Evolutionary conservation across 2,888 invertebrate genomes (phyloP).

Genomic region (Leuctra nigra): DNA sequence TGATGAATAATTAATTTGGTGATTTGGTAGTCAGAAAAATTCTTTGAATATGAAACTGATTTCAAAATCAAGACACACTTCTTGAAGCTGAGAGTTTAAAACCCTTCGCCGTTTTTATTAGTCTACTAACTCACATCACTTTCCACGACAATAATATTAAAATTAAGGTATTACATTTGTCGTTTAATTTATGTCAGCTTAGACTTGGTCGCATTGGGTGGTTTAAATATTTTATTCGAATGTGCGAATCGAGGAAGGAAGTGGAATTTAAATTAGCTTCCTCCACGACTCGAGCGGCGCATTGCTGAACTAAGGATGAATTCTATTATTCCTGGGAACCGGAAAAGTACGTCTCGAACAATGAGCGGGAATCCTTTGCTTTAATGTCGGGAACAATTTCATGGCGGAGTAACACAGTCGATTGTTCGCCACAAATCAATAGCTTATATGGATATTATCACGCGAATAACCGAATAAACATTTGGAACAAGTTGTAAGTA

Average conservation of each 20-base stretch:
- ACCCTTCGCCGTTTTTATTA: no score
- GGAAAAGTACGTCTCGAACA: conserved; percentile 3
- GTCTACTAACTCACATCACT: no score
- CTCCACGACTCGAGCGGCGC: background rate
- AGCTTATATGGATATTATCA: background rate
- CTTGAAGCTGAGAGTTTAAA: no score
- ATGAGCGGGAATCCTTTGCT: background rate
- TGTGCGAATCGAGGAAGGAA: conserved; percentile 21
- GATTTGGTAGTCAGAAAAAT: no score
- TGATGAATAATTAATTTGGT: no score
- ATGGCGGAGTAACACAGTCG: background rate
- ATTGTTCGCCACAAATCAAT: background rate
- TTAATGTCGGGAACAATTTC: conserved; percentile 4
- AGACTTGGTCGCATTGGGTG: no score
- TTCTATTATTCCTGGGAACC: background rate
- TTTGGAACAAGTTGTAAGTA: conserved; percentile 7
- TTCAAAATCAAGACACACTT: no score
- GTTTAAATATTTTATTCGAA: conserved; percentile 22
- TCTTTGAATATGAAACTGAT: no score
- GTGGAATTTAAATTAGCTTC: conserved; percentile 21
- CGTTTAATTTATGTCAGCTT: no score
- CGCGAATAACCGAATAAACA: conserved; percentile 2
- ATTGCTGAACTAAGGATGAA: conserved; percentile 4
- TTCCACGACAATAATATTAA: no score
- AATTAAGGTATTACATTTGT: no score